These are phyloP conservation scores for Heliocidaris tuberculata DNA, from an alignment of 35 echinoderm and acorn worm species.

Conservation along the genomic window DNA sequence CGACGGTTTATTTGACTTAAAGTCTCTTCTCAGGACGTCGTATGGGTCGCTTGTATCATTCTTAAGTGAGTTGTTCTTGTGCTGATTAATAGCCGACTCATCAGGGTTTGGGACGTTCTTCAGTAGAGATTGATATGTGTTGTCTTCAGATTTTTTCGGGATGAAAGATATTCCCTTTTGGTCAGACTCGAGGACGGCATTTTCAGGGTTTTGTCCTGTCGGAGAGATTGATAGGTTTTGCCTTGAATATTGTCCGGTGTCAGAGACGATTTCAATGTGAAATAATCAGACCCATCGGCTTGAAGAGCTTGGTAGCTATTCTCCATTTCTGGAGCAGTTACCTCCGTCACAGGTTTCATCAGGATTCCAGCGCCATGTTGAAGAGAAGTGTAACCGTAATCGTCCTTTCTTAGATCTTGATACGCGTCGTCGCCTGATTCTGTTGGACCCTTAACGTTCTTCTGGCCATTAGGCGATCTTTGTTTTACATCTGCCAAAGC, in stretches of 20 bases:
- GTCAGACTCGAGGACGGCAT: background rate
- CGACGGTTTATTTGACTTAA: background rate
- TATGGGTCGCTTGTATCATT: background rate
- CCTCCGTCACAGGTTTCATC: background rate
- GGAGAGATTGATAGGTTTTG: background rate
- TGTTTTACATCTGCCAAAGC: background rate
- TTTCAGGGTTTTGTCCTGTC: background rate
- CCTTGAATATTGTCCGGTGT: background rate
- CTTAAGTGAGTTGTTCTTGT: background rate
- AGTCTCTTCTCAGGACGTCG: background rate
- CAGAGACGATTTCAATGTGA: background rate
- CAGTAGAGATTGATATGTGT: background rate
- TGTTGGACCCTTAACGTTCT: background rate
- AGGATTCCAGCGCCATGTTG: background rate
- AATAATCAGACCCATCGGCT: background rate
- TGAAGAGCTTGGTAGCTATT: slow-evolving; percentile 11
- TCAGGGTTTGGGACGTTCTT: background rate
- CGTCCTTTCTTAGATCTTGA: background rate
- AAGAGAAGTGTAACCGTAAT: background rate
- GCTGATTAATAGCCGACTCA: background rate
- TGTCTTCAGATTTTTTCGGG: background rate
- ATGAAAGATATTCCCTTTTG: background rate
- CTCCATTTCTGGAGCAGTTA: background rate
- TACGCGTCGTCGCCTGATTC: background rate
- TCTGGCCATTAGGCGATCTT: background rate